Percentiles rank a stretch among this genome's conserved stretches.
Evolutionary conservation across 2,113 vertebrate species (phyloP).

Genomic region (Corythoichthys haematopterus): DNA sequence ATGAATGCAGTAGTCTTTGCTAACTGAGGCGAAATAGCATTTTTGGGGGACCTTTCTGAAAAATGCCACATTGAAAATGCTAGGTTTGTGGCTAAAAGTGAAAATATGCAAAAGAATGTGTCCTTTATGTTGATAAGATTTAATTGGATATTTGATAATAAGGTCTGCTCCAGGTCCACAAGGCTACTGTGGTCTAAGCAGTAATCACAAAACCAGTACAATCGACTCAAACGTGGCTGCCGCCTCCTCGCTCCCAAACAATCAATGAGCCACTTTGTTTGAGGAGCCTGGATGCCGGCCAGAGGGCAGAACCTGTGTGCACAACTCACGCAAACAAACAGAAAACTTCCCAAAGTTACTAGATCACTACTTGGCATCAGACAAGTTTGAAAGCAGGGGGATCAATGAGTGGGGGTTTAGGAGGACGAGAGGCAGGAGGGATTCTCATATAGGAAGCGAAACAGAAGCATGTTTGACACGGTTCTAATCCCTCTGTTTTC

Average conservation of each 20-base stretch:
- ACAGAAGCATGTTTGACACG: conserved; percentile 69
- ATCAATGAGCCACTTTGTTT: conserved; percentile 69
- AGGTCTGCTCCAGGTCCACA: background rate
- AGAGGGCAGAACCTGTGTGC: conserved; percentile 57
- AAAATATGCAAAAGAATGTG: too few relatives aligned
- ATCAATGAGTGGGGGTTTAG: background rate
- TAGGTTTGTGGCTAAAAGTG: too few relatives aligned
- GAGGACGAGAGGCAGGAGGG: background rate
- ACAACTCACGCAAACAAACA: conserved; percentile 59
- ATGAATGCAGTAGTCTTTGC: too few relatives aligned
- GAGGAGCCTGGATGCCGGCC: conserved; percentile 54
- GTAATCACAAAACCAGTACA: conserved; percentile 42
- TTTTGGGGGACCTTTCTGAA: too few relatives aligned
- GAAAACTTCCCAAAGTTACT: conserved; percentile 50
- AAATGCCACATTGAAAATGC: too few relatives aligned
- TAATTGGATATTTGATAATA: background rate
- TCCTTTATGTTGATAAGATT: background rate
- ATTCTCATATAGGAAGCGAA: conserved; percentile 47
- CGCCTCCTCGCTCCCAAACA: conserved; percentile 35
- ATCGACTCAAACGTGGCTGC: conserved; percentile 60
- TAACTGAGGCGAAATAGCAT: too few relatives aligned
- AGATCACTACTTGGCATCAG: conserved; percentile 52
- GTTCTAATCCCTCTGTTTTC: conserved; percentile 64
- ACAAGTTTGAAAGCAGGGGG: conserved; percentile 43
- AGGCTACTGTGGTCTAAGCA: background rate